Evolutionary conservation across 1,140 invertebrate species (phyloP).

Genomic region (Cydia amplana): DNA sequence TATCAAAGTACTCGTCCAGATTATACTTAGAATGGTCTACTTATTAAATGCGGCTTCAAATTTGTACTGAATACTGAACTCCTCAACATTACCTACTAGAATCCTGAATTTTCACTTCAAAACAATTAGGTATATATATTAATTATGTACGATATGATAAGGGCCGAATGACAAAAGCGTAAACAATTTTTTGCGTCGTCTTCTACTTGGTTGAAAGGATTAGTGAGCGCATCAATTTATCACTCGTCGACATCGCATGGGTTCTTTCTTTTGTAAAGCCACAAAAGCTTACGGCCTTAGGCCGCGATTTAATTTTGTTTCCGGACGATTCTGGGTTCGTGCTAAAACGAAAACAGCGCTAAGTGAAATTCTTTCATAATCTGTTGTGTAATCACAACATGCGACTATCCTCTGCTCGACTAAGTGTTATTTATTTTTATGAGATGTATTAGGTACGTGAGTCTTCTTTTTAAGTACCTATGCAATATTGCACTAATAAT

Average conservation of each 20-base stretch:
- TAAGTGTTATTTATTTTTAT: background rate
- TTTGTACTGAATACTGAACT: too few species aligned
- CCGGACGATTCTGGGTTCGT: constrained; percentile 8
- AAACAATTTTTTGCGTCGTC: constrained; percentile 10
- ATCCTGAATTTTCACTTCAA: too few species aligned
- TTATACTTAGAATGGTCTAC: too few species aligned
- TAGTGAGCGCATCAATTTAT: constrained; percentile 28
- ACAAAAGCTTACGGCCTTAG: constrained; percentile 16
- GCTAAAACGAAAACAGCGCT: background rate
- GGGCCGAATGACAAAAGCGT: background rate
- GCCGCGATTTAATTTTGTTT: constrained; percentile 14
- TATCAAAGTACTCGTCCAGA: too few species aligned
- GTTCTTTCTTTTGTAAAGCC: background rate
- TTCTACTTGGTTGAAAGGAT: constrained; percentile 21
- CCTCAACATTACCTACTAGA: too few species aligned
- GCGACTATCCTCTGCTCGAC: background rate
- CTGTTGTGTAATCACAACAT: background rate
- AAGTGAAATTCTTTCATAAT: constrained; percentile 15
- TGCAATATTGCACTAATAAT: background rate
- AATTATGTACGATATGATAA: background rate
- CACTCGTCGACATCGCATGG: constrained; percentile 22
- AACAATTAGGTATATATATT: too few species aligned
- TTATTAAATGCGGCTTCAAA: too few species aligned
- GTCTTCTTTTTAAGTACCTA: too few species aligned
- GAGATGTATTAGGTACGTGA: background rate